Conservation (phyloP, 1,140 invertebrate genomes). For the Caenorhabditis elegans region DNA sequence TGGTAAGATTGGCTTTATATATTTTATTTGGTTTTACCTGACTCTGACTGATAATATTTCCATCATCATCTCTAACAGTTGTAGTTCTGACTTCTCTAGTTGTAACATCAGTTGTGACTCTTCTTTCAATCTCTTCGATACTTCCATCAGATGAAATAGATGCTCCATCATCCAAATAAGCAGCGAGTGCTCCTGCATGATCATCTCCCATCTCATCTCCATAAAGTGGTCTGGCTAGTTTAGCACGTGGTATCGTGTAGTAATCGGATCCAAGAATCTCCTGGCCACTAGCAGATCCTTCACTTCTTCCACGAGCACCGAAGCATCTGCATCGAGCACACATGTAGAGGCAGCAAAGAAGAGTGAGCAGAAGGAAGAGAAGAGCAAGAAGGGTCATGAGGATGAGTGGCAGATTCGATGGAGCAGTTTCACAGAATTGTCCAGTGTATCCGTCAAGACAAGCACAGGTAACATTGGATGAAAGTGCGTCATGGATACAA, state of each 20-base stretch:
- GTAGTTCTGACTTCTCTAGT: slow-evolving; percentile 49
- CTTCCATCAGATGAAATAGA: slow-evolving; percentile 38
- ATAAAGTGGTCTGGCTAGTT: slow-evolving; percentile 28
- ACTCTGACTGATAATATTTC: slow-evolving; percentile 44
- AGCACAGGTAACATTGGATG: slow-evolving; percentile 47
- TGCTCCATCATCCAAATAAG: slow-evolving; percentile 42
- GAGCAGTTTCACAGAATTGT: slow-evolving; percentile 48
- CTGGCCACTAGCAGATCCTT: slow-evolving; percentile 32
- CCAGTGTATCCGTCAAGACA: slow-evolving; percentile 49
- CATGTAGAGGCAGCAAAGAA: slow-evolving; percentile 47
- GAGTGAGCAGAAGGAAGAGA: slow-evolving; percentile 51
- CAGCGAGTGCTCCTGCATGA: slow-evolving; percentile 37
- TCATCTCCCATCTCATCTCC: slow-evolving; percentile 30
- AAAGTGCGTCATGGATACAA: slow-evolving; percentile 45
- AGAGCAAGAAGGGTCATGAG: slow-evolving; percentile 49
- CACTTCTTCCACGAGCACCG: slow-evolving; percentile 4
- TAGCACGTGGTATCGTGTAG: slow-evolving; percentile 53
- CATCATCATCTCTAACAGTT: slow-evolving; percentile 45
- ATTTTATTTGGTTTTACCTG: not conserved
- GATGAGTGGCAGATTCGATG: slow-evolving; percentile 35
- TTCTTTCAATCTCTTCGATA: slow-evolving; percentile 45
- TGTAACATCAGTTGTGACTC: slow-evolving; percentile 53
- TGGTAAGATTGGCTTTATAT: not conserved
- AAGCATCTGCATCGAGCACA: slow-evolving; percentile 44
- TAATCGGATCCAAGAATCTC: slow-evolving; percentile 48